Evolutionary conservation across 2,113 vertebrate genomes (phyloP).

Genomic region (Rhinoptilus africanus): DNA sequence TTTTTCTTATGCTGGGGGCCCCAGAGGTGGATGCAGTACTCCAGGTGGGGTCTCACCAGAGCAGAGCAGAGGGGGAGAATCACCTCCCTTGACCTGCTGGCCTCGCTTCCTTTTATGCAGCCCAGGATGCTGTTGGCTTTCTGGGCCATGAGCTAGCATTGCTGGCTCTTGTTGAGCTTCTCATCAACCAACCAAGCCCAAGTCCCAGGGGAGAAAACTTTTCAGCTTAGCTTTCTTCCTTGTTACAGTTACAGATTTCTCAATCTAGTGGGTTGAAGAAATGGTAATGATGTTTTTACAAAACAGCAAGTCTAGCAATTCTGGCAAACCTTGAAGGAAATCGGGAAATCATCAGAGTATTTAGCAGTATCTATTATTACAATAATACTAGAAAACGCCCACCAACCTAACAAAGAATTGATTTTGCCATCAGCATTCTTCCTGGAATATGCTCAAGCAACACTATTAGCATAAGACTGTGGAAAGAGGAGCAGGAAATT

Average conservation of each 20-base stretch:
- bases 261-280: background rate
- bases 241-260: background rate
- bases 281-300: background rate
- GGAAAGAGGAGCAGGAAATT: constrained; percentile 34
- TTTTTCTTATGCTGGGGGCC: background rate
- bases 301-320: background rate
- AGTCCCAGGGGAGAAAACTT: background rate
- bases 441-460: constrained; percentile 13
- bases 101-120: background rate
- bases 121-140: background rate
- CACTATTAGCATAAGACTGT: constrained; percentile 1
- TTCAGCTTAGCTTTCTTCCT: background rate
- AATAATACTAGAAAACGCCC: background rate
- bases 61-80: background rate
- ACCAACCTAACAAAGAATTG: constrained; percentile 3
- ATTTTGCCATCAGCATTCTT: constrained; percentile 23
- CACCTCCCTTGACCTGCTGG: background rate
- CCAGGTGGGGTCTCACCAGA: background rate
- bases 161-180: background rate
- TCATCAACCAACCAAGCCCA: background rate
- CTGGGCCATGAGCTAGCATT: background rate
- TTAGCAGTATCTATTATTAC: background rate
- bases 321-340: background rate
- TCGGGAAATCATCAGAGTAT: background rate
- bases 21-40: background rate